phyloP scores from a whole-genome alignment of 2,797 vertebrate genomes.

The Paratrypauchen microcephalus region DNA sequence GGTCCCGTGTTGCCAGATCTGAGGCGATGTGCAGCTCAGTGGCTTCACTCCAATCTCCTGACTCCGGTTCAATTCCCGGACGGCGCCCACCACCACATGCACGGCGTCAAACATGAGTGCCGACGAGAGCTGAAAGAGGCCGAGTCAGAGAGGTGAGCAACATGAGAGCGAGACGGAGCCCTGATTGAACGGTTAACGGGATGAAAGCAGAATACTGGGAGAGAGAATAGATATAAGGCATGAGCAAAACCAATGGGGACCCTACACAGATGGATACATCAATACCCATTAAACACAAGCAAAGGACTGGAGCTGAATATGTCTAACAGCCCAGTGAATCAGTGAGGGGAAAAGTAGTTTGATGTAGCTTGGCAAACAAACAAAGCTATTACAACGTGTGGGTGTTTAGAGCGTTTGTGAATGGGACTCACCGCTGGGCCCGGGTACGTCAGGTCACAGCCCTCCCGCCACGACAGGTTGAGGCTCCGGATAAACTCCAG shows the following conservation, averaged over 20 bases:
- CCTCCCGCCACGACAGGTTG: conserved; percentile 93
- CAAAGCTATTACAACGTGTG: conserved; percentile 44
- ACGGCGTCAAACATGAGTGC: conserved; percentile 93
- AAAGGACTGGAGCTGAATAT: conserved; percentile 53
- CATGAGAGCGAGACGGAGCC: conserved; percentile 7
- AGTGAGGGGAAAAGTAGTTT: conserved; percentile 45
- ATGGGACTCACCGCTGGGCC: conserved; percentile 72
- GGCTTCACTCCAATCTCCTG: conserved; percentile 93
- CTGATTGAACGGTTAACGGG: conserved; percentile 49
- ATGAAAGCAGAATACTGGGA: conserved; percentile 29
- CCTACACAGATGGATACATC: conserved; percentile 62
- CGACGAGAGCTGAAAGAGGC: conserved; percentile 81
- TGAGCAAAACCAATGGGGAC: conserved; percentile 52
- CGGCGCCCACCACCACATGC: conserved; percentile 91
- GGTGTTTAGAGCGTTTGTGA: conserved; percentile 19
- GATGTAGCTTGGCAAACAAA: conserved; percentile 42
- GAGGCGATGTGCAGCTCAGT: conserved; percentile 87
- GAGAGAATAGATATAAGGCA: conserved; percentile 42
- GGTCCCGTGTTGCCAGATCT: conserved; percentile 95
- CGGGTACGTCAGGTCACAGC: conserved; percentile 84
- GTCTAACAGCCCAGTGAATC: conserved; percentile 56
- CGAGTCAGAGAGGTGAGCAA: conserved; percentile 15
- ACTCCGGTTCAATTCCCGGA: conserved; percentile 91
- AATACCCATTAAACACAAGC: conserved; percentile 66
- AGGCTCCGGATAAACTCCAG: conserved; percentile 90